Conservation (phyloP, 2,797 vertebrate species). For the Rhyacichthys aspro region DNA sequence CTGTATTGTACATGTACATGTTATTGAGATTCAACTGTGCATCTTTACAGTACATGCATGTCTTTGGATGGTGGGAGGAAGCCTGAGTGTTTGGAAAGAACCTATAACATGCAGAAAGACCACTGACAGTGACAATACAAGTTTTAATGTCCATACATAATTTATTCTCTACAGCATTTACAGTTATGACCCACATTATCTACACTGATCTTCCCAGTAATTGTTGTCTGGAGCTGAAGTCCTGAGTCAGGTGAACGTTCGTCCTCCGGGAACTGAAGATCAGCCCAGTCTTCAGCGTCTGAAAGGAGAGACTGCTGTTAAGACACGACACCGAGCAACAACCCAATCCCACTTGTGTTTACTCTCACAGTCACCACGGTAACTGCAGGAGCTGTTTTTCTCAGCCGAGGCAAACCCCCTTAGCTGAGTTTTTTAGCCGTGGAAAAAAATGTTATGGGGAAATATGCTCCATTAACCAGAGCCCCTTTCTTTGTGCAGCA, state of each 20-base stretch:
- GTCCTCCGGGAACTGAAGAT: conserved; percentile 67
- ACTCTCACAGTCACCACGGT: conserved; percentile 60
- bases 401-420: conserved; percentile 38
- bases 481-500: conserved; percentile 18
- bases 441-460: conserved; percentile 34
- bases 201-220: neutral
- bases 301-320: conserved; percentile 43
- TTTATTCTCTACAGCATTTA: no score
- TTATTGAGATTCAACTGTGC: no score
- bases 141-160: no score
- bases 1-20: no score
- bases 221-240: neutral
- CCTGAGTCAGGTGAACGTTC: conserved; percentile 51
- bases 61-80: no score
- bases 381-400: conserved; percentile 43
- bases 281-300: conserved; percentile 34
- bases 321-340: conserved; percentile 44
- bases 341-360: conserved; percentile 55
- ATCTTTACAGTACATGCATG: no score
- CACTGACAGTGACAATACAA: no score
- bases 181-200: no score
- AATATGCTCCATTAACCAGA: conserved; percentile 36
- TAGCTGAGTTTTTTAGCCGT: conserved; percentile 34
- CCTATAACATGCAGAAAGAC: no score
- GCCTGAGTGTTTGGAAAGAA: no score